Evolutionary conservation across 2,888 invertebrate genomes (phyloP), one percentile per base, ranked within the genome.

Genomic region (Oscheius sp.): DNA sequence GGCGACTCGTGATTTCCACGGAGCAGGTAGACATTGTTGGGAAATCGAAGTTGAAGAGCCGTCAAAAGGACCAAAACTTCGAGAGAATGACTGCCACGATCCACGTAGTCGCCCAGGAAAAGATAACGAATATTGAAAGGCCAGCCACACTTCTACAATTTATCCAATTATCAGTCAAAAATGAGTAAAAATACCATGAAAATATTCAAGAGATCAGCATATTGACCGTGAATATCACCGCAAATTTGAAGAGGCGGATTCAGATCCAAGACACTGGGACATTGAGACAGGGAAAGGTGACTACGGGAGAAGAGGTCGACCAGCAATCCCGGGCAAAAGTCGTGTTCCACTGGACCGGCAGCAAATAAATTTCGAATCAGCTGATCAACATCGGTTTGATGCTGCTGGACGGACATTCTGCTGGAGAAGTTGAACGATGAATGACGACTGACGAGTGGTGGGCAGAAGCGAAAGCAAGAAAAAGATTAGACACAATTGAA

Each of bases 301-400:
- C 46, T 72, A 53, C 76, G 73, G 23, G 73, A 66, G 63, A 77
- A 59, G 43, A 79, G 49, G 58, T 79, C 75, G 25, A 27, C 46
- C 45, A 79, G 45, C 45, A 77, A 74, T 27, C 70, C 70, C 41
- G 53, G 72, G 6, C 75, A 53, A 58, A 77, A 79, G 2, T 73
- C 71, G 29, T 79, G 77, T 27, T 77, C 77, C 21, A 76, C 63
- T 21, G 77, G 77, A 1, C 79, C 79, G 16, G 52, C 63, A 18
- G 70, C 64, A 13, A 77, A 72, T 52, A 77, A 74, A 23, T 59
- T 29, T 43, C 74, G 66, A 27, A 79, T 70, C n/a, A 77, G 21
- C 23, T 49, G 13, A 43, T 68, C 68, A 5, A 68, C 27, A 29
- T 29, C 68, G n/a, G n/a, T n/a, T n/a, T n/a, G n/a, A n/a, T n/a